phyloP scores from a whole-genome alignment of 2,888 invertebrate genomes.

The Aleiodes leptofemur region DNA sequence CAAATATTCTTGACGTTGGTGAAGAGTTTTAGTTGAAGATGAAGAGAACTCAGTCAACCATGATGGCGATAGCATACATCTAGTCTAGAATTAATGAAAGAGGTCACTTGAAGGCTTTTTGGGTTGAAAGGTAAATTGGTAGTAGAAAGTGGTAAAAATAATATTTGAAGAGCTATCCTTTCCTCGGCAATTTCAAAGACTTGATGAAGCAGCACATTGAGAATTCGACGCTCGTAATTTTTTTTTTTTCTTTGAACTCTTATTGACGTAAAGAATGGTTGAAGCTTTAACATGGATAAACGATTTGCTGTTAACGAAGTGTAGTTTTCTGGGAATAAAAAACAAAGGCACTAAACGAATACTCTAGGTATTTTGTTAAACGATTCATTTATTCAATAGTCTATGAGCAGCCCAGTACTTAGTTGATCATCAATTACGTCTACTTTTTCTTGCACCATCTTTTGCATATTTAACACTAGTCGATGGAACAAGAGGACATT shows the following conservation, averaged over 20 bases:
- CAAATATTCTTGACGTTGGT: constrained; percentile 30
- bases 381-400: constrained; percentile 30
- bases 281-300: constrained; percentile 12
- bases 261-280: not conserved
- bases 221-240: not conserved
- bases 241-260: not conserved
- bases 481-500: not conserved
- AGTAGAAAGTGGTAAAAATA: constrained; percentile 27
- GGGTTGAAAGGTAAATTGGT: too few species aligned
- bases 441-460: constrained; percentile 32
- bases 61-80: constrained; percentile 9
- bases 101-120: too few species aligned
- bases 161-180: constrained; percentile 2
- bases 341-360: not conserved
- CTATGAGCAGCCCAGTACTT: constrained; percentile 44
- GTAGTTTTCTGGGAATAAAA: not conserved
- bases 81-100: too few species aligned
- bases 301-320: not conserved
- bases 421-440: constrained; percentile 55
- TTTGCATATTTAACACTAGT: constrained; percentile 54
- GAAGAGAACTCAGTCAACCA: constrained; percentile 3
- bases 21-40: not conserved
- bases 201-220: constrained; percentile 15
- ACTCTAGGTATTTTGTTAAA: not conserved
- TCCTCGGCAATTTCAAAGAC: not conserved